Conservation (phyloP, 2,113 vertebrate species). For the Toxotes chatareus region DNA sequence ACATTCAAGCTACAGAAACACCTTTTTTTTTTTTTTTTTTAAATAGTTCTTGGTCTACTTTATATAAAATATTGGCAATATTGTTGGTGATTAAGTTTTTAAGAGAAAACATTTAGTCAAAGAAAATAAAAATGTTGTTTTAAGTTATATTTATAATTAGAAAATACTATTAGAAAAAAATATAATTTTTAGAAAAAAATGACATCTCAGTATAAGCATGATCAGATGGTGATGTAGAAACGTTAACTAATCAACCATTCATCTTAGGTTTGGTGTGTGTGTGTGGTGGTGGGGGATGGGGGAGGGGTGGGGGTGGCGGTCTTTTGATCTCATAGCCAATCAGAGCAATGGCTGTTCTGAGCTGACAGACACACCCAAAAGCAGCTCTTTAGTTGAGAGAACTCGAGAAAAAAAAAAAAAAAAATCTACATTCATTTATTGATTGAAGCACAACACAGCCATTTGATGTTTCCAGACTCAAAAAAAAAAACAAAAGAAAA, state of each 20-base stretch:
- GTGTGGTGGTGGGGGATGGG: background rate
- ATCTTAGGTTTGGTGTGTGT: background rate
- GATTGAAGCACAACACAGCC: background rate
- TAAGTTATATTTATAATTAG: too few species aligned
- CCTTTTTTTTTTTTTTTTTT: background rate
- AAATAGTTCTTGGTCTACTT: too few species aligned
- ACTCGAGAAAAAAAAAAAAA: background rate
- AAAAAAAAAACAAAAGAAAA: background rate
- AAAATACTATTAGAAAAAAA: too few species aligned
- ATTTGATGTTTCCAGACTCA: background rate
- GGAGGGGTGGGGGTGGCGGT: too few species aligned
- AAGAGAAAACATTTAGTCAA: background rate
- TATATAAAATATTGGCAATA: too few species aligned
- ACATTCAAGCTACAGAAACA: background rate
- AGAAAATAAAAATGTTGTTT: background rate
- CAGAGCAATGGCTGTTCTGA: background rate
- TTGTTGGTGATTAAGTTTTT: background rate
- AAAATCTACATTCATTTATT: background rate
- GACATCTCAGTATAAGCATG: background rate
- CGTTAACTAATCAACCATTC: background rate
- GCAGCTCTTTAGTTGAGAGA: conserved; percentile 2
- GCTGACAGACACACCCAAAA: background rate
- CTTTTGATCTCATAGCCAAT: conserved; percentile 27
- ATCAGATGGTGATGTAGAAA: background rate
- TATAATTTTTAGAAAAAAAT: background rate